Evolutionary conservation across 2,113 vertebrate species (phyloP).

Genomic region (Festucalex cinctus): DNA sequence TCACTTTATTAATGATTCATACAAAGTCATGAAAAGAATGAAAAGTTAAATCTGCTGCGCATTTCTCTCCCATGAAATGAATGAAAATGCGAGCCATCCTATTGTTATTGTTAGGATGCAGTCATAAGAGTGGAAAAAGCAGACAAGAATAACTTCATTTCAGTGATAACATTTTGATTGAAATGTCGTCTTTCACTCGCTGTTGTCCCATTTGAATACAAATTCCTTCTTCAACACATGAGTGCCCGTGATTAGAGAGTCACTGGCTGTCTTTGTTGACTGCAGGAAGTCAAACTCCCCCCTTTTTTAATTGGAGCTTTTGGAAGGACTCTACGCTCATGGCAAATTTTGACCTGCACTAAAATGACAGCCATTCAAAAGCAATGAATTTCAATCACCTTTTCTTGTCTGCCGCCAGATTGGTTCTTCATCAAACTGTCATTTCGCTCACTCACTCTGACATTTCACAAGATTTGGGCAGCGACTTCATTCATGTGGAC

Average conservation of each 20-base stretch:
- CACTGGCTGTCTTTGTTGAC: slow-evolving; percentile 1
- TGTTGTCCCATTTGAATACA: slow-evolving; percentile 23
- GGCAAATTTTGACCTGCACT: slow-evolving; percentile 56
- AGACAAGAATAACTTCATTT: slow-evolving; percentile 8
- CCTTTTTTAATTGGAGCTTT: slow-evolving; percentile 60
- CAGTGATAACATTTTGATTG: slow-evolving; percentile 6
- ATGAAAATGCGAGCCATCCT: neutral
- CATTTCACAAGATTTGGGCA: slow-evolving; percentile 52
- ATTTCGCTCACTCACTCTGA: slow-evolving; percentile 30
- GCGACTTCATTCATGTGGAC: slow-evolving; percentile 44
- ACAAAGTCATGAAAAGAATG: neutral
- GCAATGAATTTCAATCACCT: slow-evolving; percentile 71
- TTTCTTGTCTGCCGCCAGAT: slow-evolving; percentile 61
- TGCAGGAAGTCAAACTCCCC: slow-evolving; percentile 30
- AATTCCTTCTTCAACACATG: slow-evolving; percentile 8
- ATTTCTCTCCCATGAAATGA: neutral
- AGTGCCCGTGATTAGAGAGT: slow-evolving; percentile 26
- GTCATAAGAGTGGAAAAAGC: neutral
- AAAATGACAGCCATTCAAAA: slow-evolving; percentile 65
- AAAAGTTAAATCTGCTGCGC: neutral
- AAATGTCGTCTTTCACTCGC: slow-evolving; percentile 24
- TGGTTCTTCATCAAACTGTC: slow-evolving; percentile 54
- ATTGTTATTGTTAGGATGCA: neutral
- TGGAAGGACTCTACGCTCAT: slow-evolving; percentile 28
- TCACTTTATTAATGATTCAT: neutral